Base-by-base conservation (phyloP, 2,113 vertebrate species). In the Anhinga anhinga region DNA sequence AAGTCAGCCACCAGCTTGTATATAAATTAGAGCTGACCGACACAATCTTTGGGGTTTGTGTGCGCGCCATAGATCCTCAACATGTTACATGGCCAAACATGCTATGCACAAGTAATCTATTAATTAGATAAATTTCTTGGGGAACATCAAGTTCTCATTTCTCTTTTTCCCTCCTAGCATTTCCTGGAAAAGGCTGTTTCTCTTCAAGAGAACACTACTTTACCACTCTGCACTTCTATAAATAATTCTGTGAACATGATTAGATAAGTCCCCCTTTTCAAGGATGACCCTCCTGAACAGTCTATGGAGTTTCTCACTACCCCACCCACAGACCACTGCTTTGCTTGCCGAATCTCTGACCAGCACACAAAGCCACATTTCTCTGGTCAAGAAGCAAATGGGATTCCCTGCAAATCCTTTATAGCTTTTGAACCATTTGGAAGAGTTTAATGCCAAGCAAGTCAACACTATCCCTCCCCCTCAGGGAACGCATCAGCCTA, bases 181-280 rank as follows among this genome's bases (percentile, higher is more conserved):
- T 90, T 95, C 14, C 1, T 73, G 66, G 71, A 94, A 93, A 95
- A 94, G 49, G 53, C 58, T 88, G 62, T 85, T 92, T 86, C 92
- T 83, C 62, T 95, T 91, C 71, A 82, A 14, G n/a, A 93, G 90
- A 92, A 62, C 90, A 92, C 84, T 58, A 38, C 73, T 88, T 77
- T 42, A 71, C 58, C 79, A 90, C 82, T 82, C 90, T 34, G 29
- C 67, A 82, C 71, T 18, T 95, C 96, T 94, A 93, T 90, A 95
- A 96, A 96, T 95, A 96, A 96, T 73, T 52, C 77, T 5, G 2
- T 13, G 15, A 79, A 53, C 25, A 10, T 1, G 81, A 93, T 93
- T 91, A 96, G 95, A 73, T 92, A 96, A 93, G 56, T 19, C 5
- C 21, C 9, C 15, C 32, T 94, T 62, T 80, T 89, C 87, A 78